phyloP scores from a whole-genome alignment of 1,140 invertebrate species.

The Grapholita molesta region DNA sequence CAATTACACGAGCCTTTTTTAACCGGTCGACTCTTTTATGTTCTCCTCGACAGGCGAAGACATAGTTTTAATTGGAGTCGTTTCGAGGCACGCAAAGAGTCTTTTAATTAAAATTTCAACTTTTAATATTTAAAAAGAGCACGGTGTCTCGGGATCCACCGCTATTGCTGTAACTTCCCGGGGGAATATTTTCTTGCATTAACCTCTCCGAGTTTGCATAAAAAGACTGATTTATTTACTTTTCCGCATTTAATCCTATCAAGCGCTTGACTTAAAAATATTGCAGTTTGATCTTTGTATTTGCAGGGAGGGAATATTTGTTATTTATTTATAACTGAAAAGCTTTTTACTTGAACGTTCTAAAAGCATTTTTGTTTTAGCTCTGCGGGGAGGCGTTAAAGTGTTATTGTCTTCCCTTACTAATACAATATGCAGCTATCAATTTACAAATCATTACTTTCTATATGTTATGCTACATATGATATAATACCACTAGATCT shows the following conservation, averaged over 20 bases:
- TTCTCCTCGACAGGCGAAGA: slow-evolving; percentile 39
- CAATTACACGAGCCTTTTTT: slow-evolving; percentile 46
- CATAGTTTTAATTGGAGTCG: slow-evolving; percentile 64
- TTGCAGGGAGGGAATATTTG: not conserved
- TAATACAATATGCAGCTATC: too few species aligned
- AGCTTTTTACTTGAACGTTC: not conserved
- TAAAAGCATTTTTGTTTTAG: not conserved
- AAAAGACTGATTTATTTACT: slow-evolving; percentile 16
- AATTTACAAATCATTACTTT: too few species aligned
- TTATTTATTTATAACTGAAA: slow-evolving; percentile 12
- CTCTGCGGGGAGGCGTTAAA: not conserved
- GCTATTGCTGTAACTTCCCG: slow-evolving; percentile 36
- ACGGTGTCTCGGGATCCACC: slow-evolving; percentile 32
- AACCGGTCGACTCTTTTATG: slow-evolving; percentile 46
- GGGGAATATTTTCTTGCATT: slow-evolving; percentile 26
- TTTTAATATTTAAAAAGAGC: slow-evolving; percentile 56
- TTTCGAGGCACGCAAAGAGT: slow-evolving; percentile 50
- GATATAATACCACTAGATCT: too few species aligned
- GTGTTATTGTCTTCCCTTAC: not conserved
- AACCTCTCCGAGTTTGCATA: slow-evolving; percentile 12
- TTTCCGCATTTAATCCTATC: slow-evolving; percentile 16
- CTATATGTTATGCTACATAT: too few species aligned
- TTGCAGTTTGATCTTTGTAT: slow-evolving; percentile 10
- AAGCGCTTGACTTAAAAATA: slow-evolving; percentile 15
- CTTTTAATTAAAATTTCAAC: slow-evolving; percentile 61